A percentile compares a stretch with the other conserved stretches of the same genome.
Evolutionary conservation across 1,140 invertebrate species (phyloP).

Genomic region (Dendrolimus punctatus): DNA sequence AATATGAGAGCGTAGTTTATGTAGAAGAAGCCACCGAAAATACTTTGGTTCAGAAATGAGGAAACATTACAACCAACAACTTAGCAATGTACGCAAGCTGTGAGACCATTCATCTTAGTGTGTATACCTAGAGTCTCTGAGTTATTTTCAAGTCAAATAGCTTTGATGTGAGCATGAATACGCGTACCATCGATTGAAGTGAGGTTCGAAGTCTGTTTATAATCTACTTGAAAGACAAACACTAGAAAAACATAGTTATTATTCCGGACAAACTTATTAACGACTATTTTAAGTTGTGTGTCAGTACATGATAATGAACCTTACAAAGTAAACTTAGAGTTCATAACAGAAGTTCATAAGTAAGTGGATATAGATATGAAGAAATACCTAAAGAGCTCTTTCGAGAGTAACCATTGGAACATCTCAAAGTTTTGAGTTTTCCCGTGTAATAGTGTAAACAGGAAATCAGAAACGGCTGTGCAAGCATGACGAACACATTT

Average conservation of each 20-base stretch:
- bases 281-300: slow-evolving; percentile 4
- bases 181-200: slow-evolving; percentile 33
- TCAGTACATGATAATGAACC: slow-evolving; percentile 10
- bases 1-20: no score
- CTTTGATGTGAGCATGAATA: slow-evolving; percentile 37
- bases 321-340: slow-evolving; percentile 1
- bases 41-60: no score
- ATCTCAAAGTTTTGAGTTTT: slow-evolving; percentile 20
- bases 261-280: slow-evolving; percentile 13
- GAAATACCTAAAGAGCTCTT: slow-evolving; percentile 23
- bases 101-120: slow-evolving; percentile 30
- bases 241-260: slow-evolving; percentile 56
- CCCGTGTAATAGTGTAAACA: slow-evolving; percentile 10
- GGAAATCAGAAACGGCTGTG: slow-evolving; percentile 3
- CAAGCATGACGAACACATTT: slow-evolving; percentile 1
- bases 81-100: slow-evolving; percentile 6
- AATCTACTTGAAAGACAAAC: slow-evolving; percentile 41
- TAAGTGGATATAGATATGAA: background rate
- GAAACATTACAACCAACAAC: no score
- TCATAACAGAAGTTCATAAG: background rate
- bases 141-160: slow-evolving; percentile 56
- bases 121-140: slow-evolving; percentile 28
- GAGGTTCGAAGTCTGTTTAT: background rate
- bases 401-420: slow-evolving; percentile 23
- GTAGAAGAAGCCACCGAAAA: no score